Evolutionary conservation across 2,113 vertebrate genomes (phyloP), one percentile per base, ranked within the genome.

Genomic region (Hystrix brachyura): DNA sequence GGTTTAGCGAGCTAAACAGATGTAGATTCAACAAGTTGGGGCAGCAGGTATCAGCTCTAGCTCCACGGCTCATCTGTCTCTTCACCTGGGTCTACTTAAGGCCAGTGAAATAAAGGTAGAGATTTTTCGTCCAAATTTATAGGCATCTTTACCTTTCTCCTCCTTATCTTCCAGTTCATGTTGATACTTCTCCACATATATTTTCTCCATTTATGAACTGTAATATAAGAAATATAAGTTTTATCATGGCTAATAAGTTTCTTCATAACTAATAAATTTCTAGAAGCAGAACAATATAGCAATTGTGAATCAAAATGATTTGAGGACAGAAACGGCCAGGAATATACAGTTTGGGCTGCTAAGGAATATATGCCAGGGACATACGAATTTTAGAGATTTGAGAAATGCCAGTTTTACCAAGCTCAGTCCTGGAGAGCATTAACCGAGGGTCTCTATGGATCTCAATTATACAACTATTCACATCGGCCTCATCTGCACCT

Each of bases 191-290:
- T 59, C 7, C 55, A 76, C 6, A 57, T 34, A 59, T 17, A 78
- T 89, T 91, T 78, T 14, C 65, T 80, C 7, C 27, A 29, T 25
- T 96, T 96, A 92, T 27, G 87, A 87, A 86, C 0, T 29, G 13
- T 38, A 97, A 92, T 13, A 23, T 23, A 62, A 62, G 43, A 94
- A 96, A 92, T 86, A n/a, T 27, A 76, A 53, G 51, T 76, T 94
- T 91, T 89, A 64, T 59, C 25, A 55, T 29, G 43, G 27, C 25
- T 48, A 78, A 29, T 29, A 9, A 76, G 32, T 78, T 17, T 48
- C 29, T 86, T 94, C 2, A 14, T 43, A 11, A 13, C 14, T 78
- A 95, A 95, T 34, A 51, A 29, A 95, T 95, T 72, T 86, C 51
- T 83, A 96, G 51, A 95, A 53, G 60, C 32, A 93, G 65, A 90